Percentiles rank a stretch among this genome's conserved stretches.
Evolutionary conservation across 2,888 invertebrate genomes (phyloP).

Genomic region (Caenorhabditis drosophilae): DNA sequence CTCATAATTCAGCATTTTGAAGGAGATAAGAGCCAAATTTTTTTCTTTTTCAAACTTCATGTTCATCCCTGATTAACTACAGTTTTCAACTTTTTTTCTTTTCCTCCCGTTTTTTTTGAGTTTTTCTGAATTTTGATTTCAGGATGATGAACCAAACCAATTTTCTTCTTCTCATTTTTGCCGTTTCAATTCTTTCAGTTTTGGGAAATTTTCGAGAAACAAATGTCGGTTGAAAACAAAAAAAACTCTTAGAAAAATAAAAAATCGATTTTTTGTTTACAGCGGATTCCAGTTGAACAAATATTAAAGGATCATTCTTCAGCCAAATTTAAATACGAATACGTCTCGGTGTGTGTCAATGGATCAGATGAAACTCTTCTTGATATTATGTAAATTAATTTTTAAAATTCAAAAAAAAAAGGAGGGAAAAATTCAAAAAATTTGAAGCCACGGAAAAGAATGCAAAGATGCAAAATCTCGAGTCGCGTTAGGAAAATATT

Average conservation of each 20-base stretch:
- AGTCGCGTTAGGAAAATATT: constrained; percentile 62
- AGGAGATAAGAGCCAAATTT: too few relatives aligned
- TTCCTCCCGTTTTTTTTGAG: too few relatives aligned
- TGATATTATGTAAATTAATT: constrained; percentile 31
- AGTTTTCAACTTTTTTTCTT: too few relatives aligned
- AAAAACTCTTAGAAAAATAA: neutral
- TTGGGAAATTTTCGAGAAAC: too few relatives aligned
- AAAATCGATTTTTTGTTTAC: constrained; percentile 1
- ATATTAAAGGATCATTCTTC: constrained; percentile 36
- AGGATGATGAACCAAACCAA: too few relatives aligned
- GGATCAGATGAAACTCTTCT: constrained; percentile 42
- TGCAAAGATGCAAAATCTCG: constrained; percentile 37
- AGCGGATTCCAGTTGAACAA: constrained; percentile 34
- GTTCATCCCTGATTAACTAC: too few relatives aligned
- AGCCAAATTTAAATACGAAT: constrained; percentile 40
- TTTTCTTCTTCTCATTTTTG: too few relatives aligned
- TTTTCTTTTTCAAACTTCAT: too few relatives aligned
- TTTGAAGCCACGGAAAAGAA: constrained; percentile 31
- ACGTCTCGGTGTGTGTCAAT: constrained; percentile 53
- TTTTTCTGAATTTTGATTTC: too few relatives aligned
- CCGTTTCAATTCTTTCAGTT: too few relatives aligned
- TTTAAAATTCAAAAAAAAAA: constrained; percentile 1
- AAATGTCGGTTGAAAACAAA: too few relatives aligned
- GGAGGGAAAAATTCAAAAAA: neutral
- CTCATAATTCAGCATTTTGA: too few relatives aligned